These are phyloP conservation scores for Oedothorax gibbosus DNA, from an alignment of 1,140 invertebrate genomes.

Conservation along the genomic window DNA sequence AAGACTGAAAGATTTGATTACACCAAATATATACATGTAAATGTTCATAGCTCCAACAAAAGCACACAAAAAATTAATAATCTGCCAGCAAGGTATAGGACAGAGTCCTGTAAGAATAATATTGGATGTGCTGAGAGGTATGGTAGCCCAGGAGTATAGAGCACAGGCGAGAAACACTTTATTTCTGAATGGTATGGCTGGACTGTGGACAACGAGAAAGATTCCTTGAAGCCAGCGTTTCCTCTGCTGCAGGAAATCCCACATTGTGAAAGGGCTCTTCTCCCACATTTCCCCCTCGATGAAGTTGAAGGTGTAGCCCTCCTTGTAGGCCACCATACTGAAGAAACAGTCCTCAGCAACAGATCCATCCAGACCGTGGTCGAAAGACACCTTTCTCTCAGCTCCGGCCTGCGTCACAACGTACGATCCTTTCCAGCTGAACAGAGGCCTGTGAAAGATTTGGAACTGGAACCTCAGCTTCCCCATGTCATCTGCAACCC, in stretches of 20 bases:
- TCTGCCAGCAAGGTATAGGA: constrained; percentile 81
- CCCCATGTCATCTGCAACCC: constrained; percentile 97
- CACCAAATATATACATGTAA: constrained; percentile 97
- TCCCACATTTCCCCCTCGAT: constrained; percentile 73
- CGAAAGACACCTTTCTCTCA: constrained; percentile 71
- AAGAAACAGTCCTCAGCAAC: constrained; percentile 75
- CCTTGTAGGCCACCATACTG: constrained; percentile 71
- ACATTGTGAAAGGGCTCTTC: constrained; percentile 91
- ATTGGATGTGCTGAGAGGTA: constrained; percentile 92
- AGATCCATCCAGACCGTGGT: constrained; percentile 72
- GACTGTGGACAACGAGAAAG: constrained; percentile 91
- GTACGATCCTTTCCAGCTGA: constrained; percentile 91
- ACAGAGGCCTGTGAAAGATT: constrained; percentile 93
- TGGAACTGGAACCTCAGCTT: constrained; percentile 93
- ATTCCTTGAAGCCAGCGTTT: constrained; percentile 96
- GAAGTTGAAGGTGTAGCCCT: constrained; percentile 70
- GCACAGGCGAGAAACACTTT: constrained; percentile 89
- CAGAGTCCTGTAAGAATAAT: constrained; percentile 84
- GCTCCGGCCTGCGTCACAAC: constrained; percentile 70
- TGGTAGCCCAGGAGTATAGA: constrained; percentile 94
- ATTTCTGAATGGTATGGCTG: constrained; percentile 82
- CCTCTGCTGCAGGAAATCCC: constrained; percentile 95
- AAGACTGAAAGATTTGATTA: constrained; percentile 92
- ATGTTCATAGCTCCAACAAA: constrained; percentile 92
- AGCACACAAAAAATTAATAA: constrained; percentile 86